Percentiles rank a stretch among this genome's conserved stretches.
Evolutionary conservation across 2,888 invertebrate genomes (phyloP).

Genomic region (Conomelus anceps): DNA sequence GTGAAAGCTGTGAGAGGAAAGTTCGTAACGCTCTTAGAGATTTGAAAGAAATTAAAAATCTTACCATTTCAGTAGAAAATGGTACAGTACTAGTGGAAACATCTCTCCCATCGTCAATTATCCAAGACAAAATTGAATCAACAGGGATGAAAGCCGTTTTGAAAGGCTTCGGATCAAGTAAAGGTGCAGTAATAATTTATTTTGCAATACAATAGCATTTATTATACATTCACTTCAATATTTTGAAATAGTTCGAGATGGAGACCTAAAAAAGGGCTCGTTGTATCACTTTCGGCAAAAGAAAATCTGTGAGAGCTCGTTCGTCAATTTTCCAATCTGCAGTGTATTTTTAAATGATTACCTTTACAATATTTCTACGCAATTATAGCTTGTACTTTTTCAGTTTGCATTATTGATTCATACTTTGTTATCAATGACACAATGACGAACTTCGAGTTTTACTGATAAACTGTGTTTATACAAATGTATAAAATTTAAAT

Average conservation of each 20-base stretch:
- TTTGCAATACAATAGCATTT: conserved; percentile 7
- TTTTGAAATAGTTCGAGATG: neutral
- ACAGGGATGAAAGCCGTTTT: conserved; percentile 69
- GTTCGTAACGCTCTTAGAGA: conserved; percentile 45
- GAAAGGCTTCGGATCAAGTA: conserved; percentile 67
- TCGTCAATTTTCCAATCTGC: too few species aligned
- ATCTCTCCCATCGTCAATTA: conserved; percentile 51
- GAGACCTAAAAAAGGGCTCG: too few species aligned
- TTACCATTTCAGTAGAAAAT: conserved; percentile 51
- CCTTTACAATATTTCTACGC: too few species aligned
- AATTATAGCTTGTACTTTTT: too few species aligned
- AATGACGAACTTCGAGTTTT: too few species aligned
- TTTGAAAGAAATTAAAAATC: conserved; percentile 45
- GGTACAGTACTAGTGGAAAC: conserved; percentile 66
- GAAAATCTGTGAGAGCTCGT: too few species aligned
- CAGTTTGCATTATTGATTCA: too few species aligned
- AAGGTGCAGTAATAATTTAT: conserved; percentile 26
- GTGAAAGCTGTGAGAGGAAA: conserved; percentile 48
- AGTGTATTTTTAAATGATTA: too few species aligned
- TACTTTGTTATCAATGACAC: too few species aligned
- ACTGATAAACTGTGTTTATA: too few species aligned
- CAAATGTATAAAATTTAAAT: too few species aligned
- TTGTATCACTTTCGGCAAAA: too few species aligned
- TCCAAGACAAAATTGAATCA: conserved; percentile 48
- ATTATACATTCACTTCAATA: neutral